Conservation (phyloP, 2,113 vertebrate species). For the Callipepla californica region DNA sequence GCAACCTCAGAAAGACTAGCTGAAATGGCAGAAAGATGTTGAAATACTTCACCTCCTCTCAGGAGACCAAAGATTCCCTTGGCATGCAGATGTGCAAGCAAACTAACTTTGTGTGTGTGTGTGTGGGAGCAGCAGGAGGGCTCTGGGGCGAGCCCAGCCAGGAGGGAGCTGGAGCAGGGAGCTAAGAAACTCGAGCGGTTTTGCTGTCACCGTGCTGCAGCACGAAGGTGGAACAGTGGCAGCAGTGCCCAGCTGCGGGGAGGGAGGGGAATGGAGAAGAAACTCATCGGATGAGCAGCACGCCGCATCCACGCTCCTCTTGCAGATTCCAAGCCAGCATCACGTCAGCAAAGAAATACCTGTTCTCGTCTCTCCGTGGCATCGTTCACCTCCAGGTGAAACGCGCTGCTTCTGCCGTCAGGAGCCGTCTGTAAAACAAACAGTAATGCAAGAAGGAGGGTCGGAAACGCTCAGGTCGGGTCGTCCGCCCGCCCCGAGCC, state of each 20-base stretch:
- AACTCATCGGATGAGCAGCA: accelerated
- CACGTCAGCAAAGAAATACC: neutral
- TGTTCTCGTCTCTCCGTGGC: accelerated
- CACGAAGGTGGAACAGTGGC: neutral
- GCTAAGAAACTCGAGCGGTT: no score
- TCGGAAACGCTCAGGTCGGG: neutral
- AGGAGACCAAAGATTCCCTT: neutral
- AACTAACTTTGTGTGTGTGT: neutral
- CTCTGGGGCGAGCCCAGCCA: no score
- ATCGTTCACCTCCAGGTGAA: neutral
- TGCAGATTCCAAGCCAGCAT: neutral
- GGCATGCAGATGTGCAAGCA: neutral
- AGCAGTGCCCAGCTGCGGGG: neutral
- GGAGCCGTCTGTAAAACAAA: neutral
- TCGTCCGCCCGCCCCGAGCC: no score
- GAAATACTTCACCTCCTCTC: neutral
- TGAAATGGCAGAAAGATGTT: neutral
- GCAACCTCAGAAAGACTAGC: neutral
- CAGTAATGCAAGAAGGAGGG: neutral
- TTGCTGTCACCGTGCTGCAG: neutral
- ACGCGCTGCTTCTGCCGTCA: neutral
- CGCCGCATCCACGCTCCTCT: accelerated
- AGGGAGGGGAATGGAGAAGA: accelerated
- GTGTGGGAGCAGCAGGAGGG: neutral
- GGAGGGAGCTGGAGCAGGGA: no score